Evolutionary conservation across 1,140 invertebrate genomes (phyloP).

Genomic region (Solen grandis): DNA sequence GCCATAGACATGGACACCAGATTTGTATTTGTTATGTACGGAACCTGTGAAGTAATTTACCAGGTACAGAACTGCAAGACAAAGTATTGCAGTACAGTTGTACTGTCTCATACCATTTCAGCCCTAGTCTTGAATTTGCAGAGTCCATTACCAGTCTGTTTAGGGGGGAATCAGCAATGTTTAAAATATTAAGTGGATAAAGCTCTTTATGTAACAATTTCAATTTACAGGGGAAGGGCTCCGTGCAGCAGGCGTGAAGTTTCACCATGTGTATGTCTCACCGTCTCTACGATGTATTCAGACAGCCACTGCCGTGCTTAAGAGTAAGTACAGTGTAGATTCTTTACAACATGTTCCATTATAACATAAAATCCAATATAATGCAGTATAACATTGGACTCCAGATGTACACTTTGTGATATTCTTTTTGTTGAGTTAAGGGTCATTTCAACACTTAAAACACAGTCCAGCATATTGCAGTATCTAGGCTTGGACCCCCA

Average conservation of each 20-base stretch:
- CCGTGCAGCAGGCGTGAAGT: conserved; percentile 84
- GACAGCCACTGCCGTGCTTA: conserved; percentile 87
- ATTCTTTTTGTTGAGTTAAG: too few relatives aligned
- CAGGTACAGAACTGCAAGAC: not conserved
- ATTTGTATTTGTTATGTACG: too few relatives aligned
- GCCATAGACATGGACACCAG: too few relatives aligned
- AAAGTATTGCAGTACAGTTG: not conserved
- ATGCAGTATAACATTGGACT: too few relatives aligned
- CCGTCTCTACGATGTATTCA: conserved; percentile 94
- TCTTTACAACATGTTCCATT: too few relatives aligned
- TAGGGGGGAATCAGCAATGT: not conserved
- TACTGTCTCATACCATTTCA: not conserved
- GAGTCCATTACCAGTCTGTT: not conserved
- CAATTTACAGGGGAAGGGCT: conserved; percentile 83
- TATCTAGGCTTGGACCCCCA: too few relatives aligned
- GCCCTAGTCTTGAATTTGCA: not conserved
- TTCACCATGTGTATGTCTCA: conserved; percentile 90
- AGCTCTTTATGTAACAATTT: not conserved
- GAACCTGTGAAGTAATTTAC: too few relatives aligned
- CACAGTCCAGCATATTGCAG: too few relatives aligned
- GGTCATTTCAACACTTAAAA: too few relatives aligned
- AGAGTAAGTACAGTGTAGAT: conserved; percentile 64
- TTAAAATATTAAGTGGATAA: not conserved
- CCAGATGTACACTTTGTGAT: too few relatives aligned
- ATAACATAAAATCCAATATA: too few relatives aligned